Base-by-base conservation (phyloP, 2,888 invertebrate species). In the Agrochola litura region DNA sequence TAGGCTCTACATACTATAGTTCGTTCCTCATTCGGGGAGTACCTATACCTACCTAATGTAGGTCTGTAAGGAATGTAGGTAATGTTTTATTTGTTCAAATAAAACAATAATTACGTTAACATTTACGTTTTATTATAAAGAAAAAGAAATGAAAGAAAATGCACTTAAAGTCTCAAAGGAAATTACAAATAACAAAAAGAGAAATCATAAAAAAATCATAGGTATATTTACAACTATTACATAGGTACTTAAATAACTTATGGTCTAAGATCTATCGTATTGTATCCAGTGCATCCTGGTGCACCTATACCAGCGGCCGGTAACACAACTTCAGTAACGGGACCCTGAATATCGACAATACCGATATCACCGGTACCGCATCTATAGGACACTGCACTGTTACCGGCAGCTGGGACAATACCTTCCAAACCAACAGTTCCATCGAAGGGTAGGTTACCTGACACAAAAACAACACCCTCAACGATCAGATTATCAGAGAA, bases 371-470 rank as follows among this genome's bases (percentile, higher is more conserved):
- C 68, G 2, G 25, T 72, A 25, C 84, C 80, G 22, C 85, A 86
- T 67, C 71, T 85, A 61, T 88, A 88, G 2, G 76, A 61, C 22
- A 90, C 91, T 19, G 85, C 81, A n/a, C 91, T 89, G 25, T 75
- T 80, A 0, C 93, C 92, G 14, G 68, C 58, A 5, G 88, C 80
- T 19, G 91, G 92, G 6, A 92, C 65, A 0, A 86, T n/a, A 4
- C 93, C 92, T 25, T 90, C 91, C 6, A 93, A 67, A n/a, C 86
- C 86, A 19, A 93, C 91, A 1, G 92, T 87, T 43, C 92, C 90
- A 12, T 89, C 64, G 77, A 93, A 92, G 1, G 93, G 93, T 58
- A 93, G 65, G 1, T 82, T 89, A 0, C 93, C 93, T 6, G 81
- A 67, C 0, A 93, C 93, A 6, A 88, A 73, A 14, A 93, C 89